Conservation (phyloP, 2,113 vertebrate genomes). For the Mus pahari region DNA sequence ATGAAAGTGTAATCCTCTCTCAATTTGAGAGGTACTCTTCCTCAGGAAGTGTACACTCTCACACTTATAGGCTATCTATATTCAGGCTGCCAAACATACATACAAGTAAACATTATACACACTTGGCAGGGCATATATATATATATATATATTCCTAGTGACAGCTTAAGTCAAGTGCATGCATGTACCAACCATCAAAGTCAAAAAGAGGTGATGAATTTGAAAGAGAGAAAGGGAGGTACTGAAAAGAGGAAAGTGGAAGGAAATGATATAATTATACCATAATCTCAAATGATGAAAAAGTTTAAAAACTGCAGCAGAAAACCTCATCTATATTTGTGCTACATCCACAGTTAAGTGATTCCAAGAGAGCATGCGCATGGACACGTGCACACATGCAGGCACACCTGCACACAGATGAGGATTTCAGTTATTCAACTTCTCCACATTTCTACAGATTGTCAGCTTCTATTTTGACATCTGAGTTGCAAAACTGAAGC, state of each 20-base stretch:
- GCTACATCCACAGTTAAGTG: not conserved
- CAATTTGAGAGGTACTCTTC: not conserved
- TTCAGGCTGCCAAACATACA: not conserved
- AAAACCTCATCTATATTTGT: not conserved
- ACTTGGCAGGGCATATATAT: not conserved
- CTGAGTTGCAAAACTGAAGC: constrained; percentile 27
- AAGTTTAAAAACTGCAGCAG: not conserved
- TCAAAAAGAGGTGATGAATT: not conserved
- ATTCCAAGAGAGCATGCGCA: not conserved
- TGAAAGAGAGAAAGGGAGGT: not conserved
- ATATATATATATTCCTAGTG: no score
- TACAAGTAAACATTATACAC: not conserved
- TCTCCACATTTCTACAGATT: not conserved
- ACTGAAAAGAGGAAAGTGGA: not conserved
- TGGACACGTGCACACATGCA: not conserved
- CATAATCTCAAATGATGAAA: not conserved
- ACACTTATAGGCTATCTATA: not conserved
- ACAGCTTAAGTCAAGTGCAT: not conserved
- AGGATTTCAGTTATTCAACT: not conserved
- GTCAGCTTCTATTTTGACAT: not conserved
- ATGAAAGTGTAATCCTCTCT: no score
- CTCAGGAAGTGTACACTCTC: not conserved
- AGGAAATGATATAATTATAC: not conserved
- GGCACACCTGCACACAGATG: not conserved
- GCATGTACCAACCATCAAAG: not conserved